These are phyloP conservation scores for Agrochola lychnidis DNA, from an alignment of 2,888 invertebrate species.

Conservation along the genomic window DNA sequence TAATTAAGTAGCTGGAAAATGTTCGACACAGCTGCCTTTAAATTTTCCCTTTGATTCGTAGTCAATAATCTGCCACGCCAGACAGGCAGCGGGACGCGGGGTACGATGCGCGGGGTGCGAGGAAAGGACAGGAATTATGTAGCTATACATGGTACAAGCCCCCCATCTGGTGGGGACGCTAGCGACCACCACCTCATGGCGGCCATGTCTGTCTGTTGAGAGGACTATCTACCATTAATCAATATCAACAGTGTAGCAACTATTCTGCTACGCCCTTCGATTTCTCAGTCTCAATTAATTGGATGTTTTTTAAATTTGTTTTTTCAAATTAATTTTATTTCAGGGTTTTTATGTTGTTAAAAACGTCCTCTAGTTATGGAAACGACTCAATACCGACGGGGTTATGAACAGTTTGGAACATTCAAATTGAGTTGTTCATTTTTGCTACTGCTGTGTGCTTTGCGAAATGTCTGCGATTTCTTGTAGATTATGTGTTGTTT, in stretches of 20 bases:
- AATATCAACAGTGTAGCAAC: not conserved
- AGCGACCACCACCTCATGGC: conserved; percentile 4
- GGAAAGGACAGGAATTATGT: not conserved
- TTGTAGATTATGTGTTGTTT: conserved; percentile 6
- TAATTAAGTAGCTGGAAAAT: not conserved
- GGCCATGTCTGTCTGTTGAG: not conserved
- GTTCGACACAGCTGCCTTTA: not conserved
- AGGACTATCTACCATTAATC: not conserved
- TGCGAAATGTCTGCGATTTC: conserved; percentile 19
- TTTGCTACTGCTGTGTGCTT: conserved; percentile 21
- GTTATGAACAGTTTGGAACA: not conserved
- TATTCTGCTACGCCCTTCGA: not conserved
- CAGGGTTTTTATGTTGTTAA: not conserved
- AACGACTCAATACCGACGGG: not conserved
- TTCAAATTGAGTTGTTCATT: not conserved
- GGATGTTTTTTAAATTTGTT: too few relatives aligned
- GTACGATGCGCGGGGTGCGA: not conserved
- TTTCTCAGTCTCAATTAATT: not conserved
- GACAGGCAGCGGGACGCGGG: conserved; percentile 24
- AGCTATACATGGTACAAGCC: not conserved
- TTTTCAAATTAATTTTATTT: too few relatives aligned
- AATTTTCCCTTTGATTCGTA: not conserved
- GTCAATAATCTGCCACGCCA: conserved; percentile 5
- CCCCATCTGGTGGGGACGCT: not conserved
- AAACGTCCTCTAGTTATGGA: not conserved